These are phyloP conservation scores for Campoplex capitator DNA, from an alignment of 2,888 invertebrate species.

Conservation along the genomic window DNA sequence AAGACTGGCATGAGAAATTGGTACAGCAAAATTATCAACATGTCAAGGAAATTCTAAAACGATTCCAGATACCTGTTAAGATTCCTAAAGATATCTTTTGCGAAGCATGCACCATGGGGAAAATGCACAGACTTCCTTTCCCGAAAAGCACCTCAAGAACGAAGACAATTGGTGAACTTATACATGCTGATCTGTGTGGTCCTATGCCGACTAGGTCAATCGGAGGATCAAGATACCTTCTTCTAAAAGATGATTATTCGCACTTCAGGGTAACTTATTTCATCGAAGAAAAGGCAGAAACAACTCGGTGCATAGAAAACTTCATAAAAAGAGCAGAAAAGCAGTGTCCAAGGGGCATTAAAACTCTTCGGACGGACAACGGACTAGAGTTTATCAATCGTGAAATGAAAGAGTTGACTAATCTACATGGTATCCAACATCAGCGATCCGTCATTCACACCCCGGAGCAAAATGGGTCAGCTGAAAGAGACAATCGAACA, in stretches of 20 bases:
- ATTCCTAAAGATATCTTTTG: neutral
- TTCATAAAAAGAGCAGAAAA: no score
- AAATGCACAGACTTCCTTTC: conserved; percentile 14
- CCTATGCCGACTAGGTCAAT: conserved; percentile 19
- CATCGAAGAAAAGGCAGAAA: no score
- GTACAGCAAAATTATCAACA: neutral
- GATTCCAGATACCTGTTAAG: neutral
- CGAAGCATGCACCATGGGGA: conserved; percentile 9
- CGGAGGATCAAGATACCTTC: neutral
- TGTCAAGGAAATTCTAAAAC: neutral
- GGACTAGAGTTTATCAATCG: no score
- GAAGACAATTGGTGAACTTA: neutral
- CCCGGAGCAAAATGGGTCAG: conserved; percentile 20
- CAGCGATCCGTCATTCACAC: conserved; percentile 8
- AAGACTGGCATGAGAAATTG: neutral
- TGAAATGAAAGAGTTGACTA: neutral
- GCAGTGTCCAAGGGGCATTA: no score
- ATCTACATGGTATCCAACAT: neutral
- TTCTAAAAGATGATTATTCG: neutral
- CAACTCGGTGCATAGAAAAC: no score
- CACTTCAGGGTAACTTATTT: no score
- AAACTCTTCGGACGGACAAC: no score
- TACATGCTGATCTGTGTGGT: conserved; percentile 31
- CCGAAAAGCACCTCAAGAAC: neutral
- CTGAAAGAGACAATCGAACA: conserved; percentile 9